phyloP scores from a whole-genome alignment of 2,113 vertebrate genomes.

The Melierax canorus region DNA sequence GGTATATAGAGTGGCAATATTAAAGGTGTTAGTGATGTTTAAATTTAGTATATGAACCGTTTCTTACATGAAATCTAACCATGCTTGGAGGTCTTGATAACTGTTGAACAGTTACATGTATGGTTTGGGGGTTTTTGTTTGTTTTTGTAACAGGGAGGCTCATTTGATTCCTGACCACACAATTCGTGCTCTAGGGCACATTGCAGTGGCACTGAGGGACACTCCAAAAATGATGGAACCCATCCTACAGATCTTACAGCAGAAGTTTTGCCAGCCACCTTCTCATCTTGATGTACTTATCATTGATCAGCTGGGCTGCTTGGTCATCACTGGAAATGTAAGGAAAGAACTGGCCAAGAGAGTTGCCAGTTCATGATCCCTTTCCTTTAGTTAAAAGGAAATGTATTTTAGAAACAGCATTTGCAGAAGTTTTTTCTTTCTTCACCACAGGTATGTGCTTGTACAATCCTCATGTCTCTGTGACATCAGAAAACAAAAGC shows the following conservation, averaged over 20 bases:
- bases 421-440: background rate
- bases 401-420: background rate
- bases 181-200: slow-evolving; percentile 92
- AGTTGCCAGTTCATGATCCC: background rate
- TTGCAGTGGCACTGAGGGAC: slow-evolving; percentile 91
- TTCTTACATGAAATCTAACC: background rate
- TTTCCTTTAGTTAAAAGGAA: background rate
- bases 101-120: background rate
- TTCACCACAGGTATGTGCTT: background rate
- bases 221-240: slow-evolving; percentile 95
- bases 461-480: background rate
- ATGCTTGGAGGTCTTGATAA: background rate
- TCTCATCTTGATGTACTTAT: slow-evolving; percentile 93
- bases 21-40: background rate
- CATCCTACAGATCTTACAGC: slow-evolving; percentile 95
- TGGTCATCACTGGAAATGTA: slow-evolving; percentile 97
- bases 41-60: background rate
- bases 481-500: background rate
- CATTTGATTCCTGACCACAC: slow-evolving; percentile 96
- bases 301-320: slow-evolving; percentile 93
- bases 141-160: slow-evolving; percentile 80
- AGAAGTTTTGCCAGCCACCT: slow-evolving; percentile 95
- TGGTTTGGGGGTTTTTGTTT: background rate
- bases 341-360: slow-evolving; percentile 23
- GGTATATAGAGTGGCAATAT: background rate